Base-by-base conservation (phyloP, 2,888 invertebrate genomes). In the Cataglyphis rosenhaueri region DNA sequence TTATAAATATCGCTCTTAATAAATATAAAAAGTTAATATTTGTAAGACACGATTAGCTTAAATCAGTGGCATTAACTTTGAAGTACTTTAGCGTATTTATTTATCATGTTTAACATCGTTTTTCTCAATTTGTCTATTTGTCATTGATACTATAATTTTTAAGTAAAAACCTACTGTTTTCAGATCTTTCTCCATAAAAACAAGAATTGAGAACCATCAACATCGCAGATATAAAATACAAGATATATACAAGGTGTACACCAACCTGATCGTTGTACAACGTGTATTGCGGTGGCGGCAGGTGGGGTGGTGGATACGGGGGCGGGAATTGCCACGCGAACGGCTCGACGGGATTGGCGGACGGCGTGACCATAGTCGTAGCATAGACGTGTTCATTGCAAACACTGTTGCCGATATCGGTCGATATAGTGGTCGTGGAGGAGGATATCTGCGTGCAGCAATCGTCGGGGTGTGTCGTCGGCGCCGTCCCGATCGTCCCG, bases 251-350 rank as follows among this genome's bases (percentile, higher is more conserved):
- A 82, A 71, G 29, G 35, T 35, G 48, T 76, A 79, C 21, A 95
- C 96, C 95, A 95, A 98, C 98, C 97, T 97, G 97, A 96, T 97
- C 97, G 95, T 96, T 97, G 95, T 96, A 97, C 96, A 97, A 96
- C 95, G 94, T 93, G 93, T 97, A 97, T 95, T 97, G 97, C 94
- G 97, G 96, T 93, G 97, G 96, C 94, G 96, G 96, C 95, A 93
- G 94, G 85, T 93, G 93, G 75, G 93, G 93, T 75, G 94, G 94
- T 83, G 94, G 94, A 87, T 93, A 94, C 79, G 97, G 97, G 92
- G 97, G 97, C 94, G 97, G 97, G 95, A 97, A 97, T 95, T 97
- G 97, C 98, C 97, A 98, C 94, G 97, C 96, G 92, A 97, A 96
- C 95, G 96, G 96, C 95, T 97, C 93, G 93, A 95, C 89, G 91